Percentiles rank a stretch among this genome's conserved stretches.
Conservation (phyloP, 2,888 invertebrate genomes). For the Patella depressa region DNA sequence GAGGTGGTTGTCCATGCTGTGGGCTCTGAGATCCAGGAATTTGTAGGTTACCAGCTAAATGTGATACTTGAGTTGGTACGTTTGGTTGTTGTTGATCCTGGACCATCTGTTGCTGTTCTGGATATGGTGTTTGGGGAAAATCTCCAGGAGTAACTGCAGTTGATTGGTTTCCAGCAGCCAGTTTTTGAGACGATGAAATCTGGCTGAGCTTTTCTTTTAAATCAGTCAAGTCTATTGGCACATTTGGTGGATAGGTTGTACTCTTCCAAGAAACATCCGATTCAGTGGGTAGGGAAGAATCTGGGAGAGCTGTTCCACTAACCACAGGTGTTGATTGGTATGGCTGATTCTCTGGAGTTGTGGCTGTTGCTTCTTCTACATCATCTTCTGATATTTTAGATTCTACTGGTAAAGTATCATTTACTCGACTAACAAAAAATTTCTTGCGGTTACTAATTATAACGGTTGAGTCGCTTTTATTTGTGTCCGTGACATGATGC, state of each 20-base stretch:
- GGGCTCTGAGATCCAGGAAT: neutral
- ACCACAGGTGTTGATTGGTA: constrained; percentile 18
- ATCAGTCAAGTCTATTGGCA: constrained; percentile 60
- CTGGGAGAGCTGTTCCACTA: neutral
- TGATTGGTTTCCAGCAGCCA: constrained; percentile 22
- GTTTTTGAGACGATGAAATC: constrained; percentile 43
- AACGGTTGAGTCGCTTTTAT: constrained; percentile 39
- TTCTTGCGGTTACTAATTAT: constrained; percentile 57
- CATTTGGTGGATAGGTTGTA: constrained; percentile 41
- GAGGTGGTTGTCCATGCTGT: neutral
- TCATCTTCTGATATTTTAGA: constrained; percentile 57
- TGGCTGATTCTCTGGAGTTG: constrained; percentile 41
- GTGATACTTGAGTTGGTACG: constrained; percentile 16
- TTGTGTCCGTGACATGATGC: constrained; percentile 29
- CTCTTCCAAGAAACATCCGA: constrained; percentile 37
- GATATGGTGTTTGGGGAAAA: constrained; percentile 8
- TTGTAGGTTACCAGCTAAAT: constrained; percentile 13
- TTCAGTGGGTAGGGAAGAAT: constrained; percentile 14
- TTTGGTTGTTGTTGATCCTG: constrained; percentile 1
- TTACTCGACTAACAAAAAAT: constrained; percentile 54
- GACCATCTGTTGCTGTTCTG: constrained; percentile 12
- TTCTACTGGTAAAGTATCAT: constrained; percentile 45
- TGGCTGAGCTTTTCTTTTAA: constrained; percentile 56
- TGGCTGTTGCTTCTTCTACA: constrained; percentile 42
- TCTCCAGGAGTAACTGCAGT: constrained; percentile 26